Evolutionary conservation across 2,888 invertebrate species (phyloP).

Genomic region (Theodoxus fluviatilis): DNA sequence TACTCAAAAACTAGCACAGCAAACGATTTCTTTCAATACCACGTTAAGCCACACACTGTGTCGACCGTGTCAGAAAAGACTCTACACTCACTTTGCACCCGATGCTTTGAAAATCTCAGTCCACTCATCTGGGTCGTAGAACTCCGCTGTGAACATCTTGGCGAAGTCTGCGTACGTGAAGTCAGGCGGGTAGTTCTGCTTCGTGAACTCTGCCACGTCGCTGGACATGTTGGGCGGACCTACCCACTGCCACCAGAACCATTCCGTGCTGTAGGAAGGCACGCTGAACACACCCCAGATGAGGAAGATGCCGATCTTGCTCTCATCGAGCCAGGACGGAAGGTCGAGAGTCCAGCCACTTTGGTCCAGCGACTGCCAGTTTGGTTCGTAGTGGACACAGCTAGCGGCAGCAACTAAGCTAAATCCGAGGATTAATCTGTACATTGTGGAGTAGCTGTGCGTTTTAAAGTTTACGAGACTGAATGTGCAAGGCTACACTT

Average conservation of each 20-base stretch:
- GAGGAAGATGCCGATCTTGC: constrained; percentile 66
- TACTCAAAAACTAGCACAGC: too few relatives aligned
- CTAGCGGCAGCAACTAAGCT: too few relatives aligned
- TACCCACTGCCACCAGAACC: constrained; percentile 88
- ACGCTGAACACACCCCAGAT: constrained; percentile 67
- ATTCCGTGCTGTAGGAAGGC: constrained; percentile 70
- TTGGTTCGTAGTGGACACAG: constrained; percentile 37
- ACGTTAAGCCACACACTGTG: too few relatives aligned
- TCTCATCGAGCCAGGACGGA: constrained; percentile 65
- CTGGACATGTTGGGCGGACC: constrained; percentile 46
- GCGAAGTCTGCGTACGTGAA: constrained; percentile 93
- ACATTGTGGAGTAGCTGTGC: too few relatives aligned
- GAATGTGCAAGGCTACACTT: too few relatives aligned
- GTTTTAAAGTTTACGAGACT: too few relatives aligned
- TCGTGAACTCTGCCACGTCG: constrained; percentile 74
- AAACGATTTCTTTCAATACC: too few relatives aligned
- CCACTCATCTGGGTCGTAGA: constrained; percentile 85
- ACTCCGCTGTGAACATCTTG: constrained; percentile 81
- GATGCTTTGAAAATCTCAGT: constrained; percentile 80
- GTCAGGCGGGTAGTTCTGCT: constrained; percentile 79
- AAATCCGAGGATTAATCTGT: too few relatives aligned
- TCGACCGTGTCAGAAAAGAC: too few relatives aligned
- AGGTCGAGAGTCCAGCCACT: constrained; percentile 62
- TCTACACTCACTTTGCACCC: constrained; percentile 77
- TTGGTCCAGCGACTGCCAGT: constrained; percentile 66